phyloP scores from a whole-genome alignment of 2,888 invertebrate species.

The Polyploca ridens region DNA sequence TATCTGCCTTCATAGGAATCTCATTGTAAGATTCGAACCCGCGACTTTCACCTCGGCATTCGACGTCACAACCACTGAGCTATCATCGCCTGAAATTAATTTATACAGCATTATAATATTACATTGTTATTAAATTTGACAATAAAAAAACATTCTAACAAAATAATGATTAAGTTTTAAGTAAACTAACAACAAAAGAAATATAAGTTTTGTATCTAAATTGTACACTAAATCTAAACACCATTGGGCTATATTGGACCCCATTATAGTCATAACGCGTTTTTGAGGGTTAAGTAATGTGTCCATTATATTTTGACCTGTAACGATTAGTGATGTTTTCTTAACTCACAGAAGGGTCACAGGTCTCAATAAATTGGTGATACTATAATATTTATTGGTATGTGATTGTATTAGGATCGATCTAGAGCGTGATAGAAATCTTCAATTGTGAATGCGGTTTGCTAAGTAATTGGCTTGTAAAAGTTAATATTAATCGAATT shows the following conservation, averaged over 20 bases:
- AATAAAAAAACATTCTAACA: too few species aligned
- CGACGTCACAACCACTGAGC: too few species aligned
- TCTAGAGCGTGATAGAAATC: slow-evolving; percentile 62
- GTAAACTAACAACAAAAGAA: too few species aligned
- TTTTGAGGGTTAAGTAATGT: slow-evolving; percentile 42
- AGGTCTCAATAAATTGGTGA: slow-evolving; percentile 45
- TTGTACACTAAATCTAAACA: slow-evolving; percentile 16
- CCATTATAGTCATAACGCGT: slow-evolving; percentile 17
- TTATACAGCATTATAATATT: too few species aligned
- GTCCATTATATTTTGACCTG: slow-evolving; percentile 54
- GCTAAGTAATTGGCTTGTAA: slow-evolving; percentile 51
- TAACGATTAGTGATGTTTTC: slow-evolving; percentile 7
- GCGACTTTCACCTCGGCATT: too few species aligned
- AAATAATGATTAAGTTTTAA: too few species aligned
- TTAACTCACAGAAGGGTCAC: slow-evolving; percentile 10
- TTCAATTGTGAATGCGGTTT: slow-evolving; percentile 40
- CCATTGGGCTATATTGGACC: slow-evolving; percentile 6
- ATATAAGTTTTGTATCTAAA: not conserved
- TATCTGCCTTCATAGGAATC: too few species aligned
- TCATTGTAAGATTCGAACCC: too few species aligned
- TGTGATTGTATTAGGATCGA: slow-evolving; percentile 77
- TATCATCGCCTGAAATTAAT: too few species aligned
- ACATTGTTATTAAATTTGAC: too few species aligned
- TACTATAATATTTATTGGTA: slow-evolving; percentile 69
- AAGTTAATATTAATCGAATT: slow-evolving; percentile 18